Evolutionary conservation across 2,888 invertebrate species (phyloP), one percentile per base, ranked within the genome.

Genomic region (Automeris io): DNA sequence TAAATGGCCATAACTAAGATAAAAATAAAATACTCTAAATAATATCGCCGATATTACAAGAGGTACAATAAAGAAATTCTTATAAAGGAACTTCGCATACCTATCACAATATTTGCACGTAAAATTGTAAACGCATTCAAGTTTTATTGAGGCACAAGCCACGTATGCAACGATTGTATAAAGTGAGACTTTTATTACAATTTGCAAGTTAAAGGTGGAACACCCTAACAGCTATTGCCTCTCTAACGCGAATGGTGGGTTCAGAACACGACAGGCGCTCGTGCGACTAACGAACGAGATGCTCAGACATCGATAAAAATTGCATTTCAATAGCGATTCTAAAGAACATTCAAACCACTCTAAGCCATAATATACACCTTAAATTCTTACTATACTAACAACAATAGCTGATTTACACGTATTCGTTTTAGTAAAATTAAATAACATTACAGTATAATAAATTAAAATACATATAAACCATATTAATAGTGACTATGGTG

Each of bases 251-350:
- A 69, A 74, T 75, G 69, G 70, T 51, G 71, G 58, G 81, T 80
- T 83, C 82, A 82, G 81, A 73, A 81, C 67, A 61, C 79, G 60
- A 51, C 48, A 49, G 42, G 56, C 43, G 71, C 69, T 66, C 67
- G 66, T 56, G 68, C 68, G 59, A 51, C 79, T 83, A 83, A 83
- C 80, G 80, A 83, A 80, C 75, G 61, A 73, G 83, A 83, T 83
- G 70, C 68, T 62, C 72, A 50, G 56, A 60, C 58, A 51, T 57
- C 61, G 83, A 85, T 82, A 82, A 73, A 68, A 60, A 53, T 64
- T 57, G 76, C 72, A 76, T 80, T 81, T 80, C 71, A 74, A 76
- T 74, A 68, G 54, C 38, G 42, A 44, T 21, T 11, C 26, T 22
- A 19, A 34, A 23, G 26, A 18, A 37, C 32, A n/a, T 31, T 23